Evolutionary conservation across 2,888 invertebrate genomes (phyloP).

Genomic region (Amblyjoppa fuscipennis): DNA sequence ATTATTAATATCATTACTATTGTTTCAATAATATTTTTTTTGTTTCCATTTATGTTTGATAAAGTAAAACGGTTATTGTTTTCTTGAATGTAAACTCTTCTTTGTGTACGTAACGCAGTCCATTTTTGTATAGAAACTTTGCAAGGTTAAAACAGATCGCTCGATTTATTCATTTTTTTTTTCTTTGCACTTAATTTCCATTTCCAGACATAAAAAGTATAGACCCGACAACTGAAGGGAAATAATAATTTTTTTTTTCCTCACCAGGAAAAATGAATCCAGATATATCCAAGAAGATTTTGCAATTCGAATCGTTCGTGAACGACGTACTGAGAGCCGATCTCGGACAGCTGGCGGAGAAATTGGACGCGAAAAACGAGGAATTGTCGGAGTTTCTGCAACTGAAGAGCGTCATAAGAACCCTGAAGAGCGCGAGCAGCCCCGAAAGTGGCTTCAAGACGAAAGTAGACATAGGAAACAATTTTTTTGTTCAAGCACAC

Average conservation of each 20-base stretch:
- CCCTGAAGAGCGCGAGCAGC: conserved; percentile 87
- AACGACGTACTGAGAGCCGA: conserved; percentile 92
- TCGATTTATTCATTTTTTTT: no score
- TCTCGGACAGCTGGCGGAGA: conserved; percentile 87
- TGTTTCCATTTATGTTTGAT: background rate
- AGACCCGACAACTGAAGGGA: background rate
- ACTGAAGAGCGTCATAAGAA: conserved; percentile 90
- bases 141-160: background rate
- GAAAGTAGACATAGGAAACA: conserved; percentile 93
- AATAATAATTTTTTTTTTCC: background rate
- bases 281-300: conserved; percentile 74
- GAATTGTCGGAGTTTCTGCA: conserved; percentile 91
- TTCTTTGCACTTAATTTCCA: background rate
- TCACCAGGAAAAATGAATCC: conserved; percentile 19
- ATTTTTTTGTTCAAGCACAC: conserved; percentile 92
- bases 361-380: conserved; percentile 88
- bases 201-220: background rate
- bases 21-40: no score
- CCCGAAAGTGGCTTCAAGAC: conserved; percentile 88
- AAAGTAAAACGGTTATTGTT: background rate
- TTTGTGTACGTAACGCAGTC: background rate
- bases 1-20: no score
- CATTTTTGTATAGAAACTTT: background rate
- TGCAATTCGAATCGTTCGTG: conserved; percentile 90
- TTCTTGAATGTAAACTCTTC: conserved; percentile 29